phyloP scores from a whole-genome alignment of 35 echinoderm and acorn worm genomes.

The Chiridota heheva region DNA sequence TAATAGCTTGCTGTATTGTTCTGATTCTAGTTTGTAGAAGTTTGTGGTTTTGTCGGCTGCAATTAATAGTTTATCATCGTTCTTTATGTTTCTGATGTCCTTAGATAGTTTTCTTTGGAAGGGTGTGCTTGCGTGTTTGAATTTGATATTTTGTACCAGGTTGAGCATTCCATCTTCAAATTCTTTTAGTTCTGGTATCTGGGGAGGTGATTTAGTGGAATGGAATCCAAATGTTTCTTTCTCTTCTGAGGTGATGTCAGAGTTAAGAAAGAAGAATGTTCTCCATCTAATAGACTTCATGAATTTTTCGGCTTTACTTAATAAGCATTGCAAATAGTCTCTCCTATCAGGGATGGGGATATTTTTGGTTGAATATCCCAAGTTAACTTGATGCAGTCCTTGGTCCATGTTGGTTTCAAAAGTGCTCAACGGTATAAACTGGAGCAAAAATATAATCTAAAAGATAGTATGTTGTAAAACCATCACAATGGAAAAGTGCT shows the following conservation, averaged over 20 bases:
- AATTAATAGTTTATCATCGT: background rate
- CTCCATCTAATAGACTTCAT: conserved; percentile 3
- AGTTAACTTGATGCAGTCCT: background rate
- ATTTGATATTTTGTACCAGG: conserved; percentile 19
- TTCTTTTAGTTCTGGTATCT: conserved; percentile 33
- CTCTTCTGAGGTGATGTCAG: background rate
- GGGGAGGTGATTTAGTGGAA: conserved; percentile 15
- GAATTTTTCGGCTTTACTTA: conserved; percentile 14
- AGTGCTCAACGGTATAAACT: conserved; percentile 35
- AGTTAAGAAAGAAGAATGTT: conserved; percentile 42
- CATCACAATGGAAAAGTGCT: no score
- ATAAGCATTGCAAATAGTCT: conserved; percentile 21
- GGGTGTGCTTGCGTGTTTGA: conserved; percentile 2
- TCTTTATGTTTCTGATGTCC: background rate
- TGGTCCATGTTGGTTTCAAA: conserved; percentile 31
- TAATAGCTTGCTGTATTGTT: background rate
- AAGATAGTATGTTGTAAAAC: no score
- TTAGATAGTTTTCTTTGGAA: conserved; percentile 24
- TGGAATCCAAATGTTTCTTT: conserved; percentile 25
- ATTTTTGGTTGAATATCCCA: conserved; percentile 28
- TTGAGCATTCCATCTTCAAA: conserved; percentile 26
- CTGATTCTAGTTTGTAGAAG: background rate
- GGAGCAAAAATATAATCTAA: background rate
- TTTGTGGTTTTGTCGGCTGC: conserved; percentile 37
- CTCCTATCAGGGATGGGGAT: background rate